phyloP scores from a whole-genome alignment of 2,113 vertebrate species.

The Zosterops borbonicus region DNA sequence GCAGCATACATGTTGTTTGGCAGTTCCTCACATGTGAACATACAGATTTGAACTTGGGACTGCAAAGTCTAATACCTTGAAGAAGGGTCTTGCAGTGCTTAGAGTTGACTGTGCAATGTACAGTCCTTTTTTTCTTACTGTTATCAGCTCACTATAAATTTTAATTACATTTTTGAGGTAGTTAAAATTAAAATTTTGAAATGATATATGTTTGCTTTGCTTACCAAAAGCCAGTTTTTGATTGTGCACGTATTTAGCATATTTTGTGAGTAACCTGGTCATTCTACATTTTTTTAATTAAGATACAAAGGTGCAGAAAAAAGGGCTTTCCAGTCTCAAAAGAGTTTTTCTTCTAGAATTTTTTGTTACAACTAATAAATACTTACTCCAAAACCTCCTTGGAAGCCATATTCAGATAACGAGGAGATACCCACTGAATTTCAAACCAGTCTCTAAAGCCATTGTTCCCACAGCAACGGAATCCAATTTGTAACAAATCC shows the following conservation, averaged over 20 bases:
- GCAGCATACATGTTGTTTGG: not conserved
- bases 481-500: slow-evolving; percentile 85
- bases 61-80: not conserved
- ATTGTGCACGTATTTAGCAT: not conserved
- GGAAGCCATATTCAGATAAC: slow-evolving; percentile 85
- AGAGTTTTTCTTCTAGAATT: not conserved
- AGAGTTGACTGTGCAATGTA: not conserved
- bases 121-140: not conserved
- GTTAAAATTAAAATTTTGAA: not conserved
- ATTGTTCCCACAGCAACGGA: slow-evolving; percentile 86
- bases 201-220: not conserved
- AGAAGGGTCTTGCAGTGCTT: not conserved
- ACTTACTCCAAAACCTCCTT: slow-evolving; percentile 87
- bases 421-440: slow-evolving; percentile 86
- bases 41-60: not conserved
- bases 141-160: not conserved
- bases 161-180: not conserved
- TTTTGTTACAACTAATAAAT: not conserved
- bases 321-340: not conserved
- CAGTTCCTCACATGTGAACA: not conserved
- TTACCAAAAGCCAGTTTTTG: not conserved
- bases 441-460: slow-evolving; percentile 89
- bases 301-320: not conserved
- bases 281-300: not conserved
- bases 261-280: not conserved